A percentile compares a stretch with the other conserved stretches of the same genome.
Evolutionary conservation across 2,113 vertebrate species (phyloP).

Genomic region (Psophia crepitans): DNA sequence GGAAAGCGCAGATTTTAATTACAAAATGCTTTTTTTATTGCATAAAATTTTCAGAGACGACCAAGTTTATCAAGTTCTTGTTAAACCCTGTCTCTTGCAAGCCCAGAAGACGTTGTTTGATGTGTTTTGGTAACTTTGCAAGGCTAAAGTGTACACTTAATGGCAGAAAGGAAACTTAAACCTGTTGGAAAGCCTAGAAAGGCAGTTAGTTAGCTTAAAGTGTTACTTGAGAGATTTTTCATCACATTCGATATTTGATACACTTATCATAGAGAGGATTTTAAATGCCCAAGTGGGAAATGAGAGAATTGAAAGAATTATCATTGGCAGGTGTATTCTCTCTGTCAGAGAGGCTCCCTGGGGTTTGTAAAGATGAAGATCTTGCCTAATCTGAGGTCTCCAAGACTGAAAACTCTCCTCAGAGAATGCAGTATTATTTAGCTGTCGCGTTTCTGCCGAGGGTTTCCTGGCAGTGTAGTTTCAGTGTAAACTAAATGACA

Average conservation of each 20-base stretch:
- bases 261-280: background rate
- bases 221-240: background rate
- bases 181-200: background rate
- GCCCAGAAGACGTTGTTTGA: background rate
- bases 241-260: background rate
- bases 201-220: background rate
- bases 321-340: background rate
- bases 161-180: background rate
- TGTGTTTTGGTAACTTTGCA: background rate
- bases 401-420: background rate
- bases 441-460: background rate
- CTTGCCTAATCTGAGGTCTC: background rate
- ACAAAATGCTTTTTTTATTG: background rate
- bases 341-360: background rate
- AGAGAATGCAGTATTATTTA: background rate
- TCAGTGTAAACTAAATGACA: no score
- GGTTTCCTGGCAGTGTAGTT: no score
- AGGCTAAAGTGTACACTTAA: background rate
- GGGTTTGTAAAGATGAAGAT: background rate
- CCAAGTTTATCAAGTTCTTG: background rate
- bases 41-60: background rate
- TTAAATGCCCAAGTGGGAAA: background rate
- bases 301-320: background rate
- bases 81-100: background rate
- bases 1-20: background rate